These are phyloP conservation scores for Andrena dorsata DNA, from an alignment of 2,888 invertebrate species.

Conservation along the genomic window DNA sequence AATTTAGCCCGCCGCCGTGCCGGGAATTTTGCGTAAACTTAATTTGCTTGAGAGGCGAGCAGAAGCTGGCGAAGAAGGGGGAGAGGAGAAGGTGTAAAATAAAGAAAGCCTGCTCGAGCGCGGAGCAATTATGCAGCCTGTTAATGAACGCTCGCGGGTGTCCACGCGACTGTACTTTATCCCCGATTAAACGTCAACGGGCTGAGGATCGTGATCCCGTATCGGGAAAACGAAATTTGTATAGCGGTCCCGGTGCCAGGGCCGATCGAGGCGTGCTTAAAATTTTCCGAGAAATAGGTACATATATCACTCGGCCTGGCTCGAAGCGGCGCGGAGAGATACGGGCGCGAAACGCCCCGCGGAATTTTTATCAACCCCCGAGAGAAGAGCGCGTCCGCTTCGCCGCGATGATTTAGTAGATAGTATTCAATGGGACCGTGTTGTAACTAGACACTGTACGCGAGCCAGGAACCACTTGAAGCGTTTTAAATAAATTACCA, in stretches of 20 bases:
- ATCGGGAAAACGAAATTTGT: conserved; percentile 25
- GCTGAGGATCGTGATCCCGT: conserved; percentile 21
- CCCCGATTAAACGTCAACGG: conserved; percentile 23
- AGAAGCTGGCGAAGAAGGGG: no score
- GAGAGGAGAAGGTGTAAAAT: neutral
- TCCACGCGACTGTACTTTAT: neutral
- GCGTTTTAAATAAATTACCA: no score
- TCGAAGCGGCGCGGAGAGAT: conserved; percentile 8
- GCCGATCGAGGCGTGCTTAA: conserved; percentile 3
- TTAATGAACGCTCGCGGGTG: conserved; percentile 9
- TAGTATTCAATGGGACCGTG: neutral
- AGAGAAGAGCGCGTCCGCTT: neutral
- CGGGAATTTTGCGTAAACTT: conserved; percentile 6
- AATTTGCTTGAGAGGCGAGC: neutral
- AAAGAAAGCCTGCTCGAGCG: neutral
- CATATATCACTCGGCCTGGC: conserved; percentile 13
- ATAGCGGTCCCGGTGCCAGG: neutral
- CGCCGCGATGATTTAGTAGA: conserved; percentile 9
- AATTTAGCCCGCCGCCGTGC: conserved; percentile 6
- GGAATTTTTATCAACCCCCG: conserved; percentile 28
- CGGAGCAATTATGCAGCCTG: conserved; percentile 20
- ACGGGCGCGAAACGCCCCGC: conserved; percentile 2
- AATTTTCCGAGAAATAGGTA: conserved; percentile 1
- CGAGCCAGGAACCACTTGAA: neutral
- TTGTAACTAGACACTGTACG: neutral